Base-by-base conservation (phyloP, 2,888 invertebrate species). In the Masnerella sp. region DNA sequence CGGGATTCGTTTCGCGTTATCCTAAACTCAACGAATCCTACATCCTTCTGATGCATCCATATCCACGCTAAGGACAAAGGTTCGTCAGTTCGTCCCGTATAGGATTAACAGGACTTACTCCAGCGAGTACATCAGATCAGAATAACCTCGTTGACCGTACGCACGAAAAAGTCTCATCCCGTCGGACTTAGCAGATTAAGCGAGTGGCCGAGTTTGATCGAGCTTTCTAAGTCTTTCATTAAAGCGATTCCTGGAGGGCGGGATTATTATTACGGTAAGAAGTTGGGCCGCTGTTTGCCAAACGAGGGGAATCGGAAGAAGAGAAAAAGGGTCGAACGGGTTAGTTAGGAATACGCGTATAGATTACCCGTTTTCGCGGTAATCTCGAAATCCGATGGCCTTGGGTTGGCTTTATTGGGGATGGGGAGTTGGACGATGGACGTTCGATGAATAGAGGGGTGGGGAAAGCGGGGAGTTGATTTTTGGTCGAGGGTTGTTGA, bases 181-280 rank as follows among this genome's bases (percentile, higher is more conserved):
- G 78, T 75, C 76, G 82, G 85, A 85, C 82, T 84, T 79, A 85
- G 76, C 82, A 84, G 86, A 86, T 86, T 86, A 85, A 86, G 82
- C 79, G 79, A 79, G 81, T 80, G 81, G 81, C 79, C 83, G 81
- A 87, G 86, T 85, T 86, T 86, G 84, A 87, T 87, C 85, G 85
- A 85, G 83, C 85, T 85, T 84, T 83, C 84, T 80, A 32, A 32
- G 32, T 32, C 32, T 32, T 32, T 32, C 32, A 87, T 87, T 87
- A 87, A 84, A 83, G 82, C 81, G 69, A 75, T 71, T 72, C 72
- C 18, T 74, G 75, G 77, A 78, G 82, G 81, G 79, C 75, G 74
- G 80, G 81, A 83, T 85, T 87, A 86, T 87, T 87, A 86, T 87
- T 87, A 82, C 83, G 78, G 78, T 77, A 79, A 80, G 80, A 79